Evolutionary conservation across 2,888 invertebrate genomes (phyloP), one percentile per base, ranked within the genome.

Genomic region (Lucinisca nassula): DNA sequence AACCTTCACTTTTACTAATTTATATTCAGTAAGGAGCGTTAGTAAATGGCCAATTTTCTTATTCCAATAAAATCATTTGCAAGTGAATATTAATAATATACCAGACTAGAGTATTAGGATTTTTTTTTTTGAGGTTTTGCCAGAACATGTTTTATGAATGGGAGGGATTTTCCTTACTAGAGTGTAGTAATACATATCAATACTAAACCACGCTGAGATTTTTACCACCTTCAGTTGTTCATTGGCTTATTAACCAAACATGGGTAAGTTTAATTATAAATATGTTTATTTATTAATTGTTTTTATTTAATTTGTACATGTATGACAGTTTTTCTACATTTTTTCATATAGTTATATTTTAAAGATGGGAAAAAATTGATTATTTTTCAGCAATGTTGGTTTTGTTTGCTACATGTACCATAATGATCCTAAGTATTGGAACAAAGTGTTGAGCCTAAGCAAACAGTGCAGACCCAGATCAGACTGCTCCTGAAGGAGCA

Each of bases 101-200:
- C 24, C 12, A 14, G 12, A 24, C 4, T 4, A n/a, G 24, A 30
- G 67, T 67, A 67, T 67, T 67, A 67, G 24, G 32, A 67, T 3
- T 67, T 30, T 67, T 67, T 35, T 67, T 67, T 67, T 35, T 67
- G 67, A 35, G 35, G 67, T 3, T 67, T 67, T 67, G 67, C 67
- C 67, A 67, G 35, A 35, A 67, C 67, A 35, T 67, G 67, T 67
- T 35, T 67, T 67, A 35, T 67, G 67, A 67, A 67, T 67, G 67
- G 35, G 67, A 67, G 67, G 67, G 67, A 67, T 67, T 67, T 67
- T 67, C 35, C 17, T 30, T 35, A n/a, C 14, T 35, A 32, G 30
- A 6, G 35, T 67, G 35, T 35, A 35, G 67, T 30, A 67, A 67
- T 67, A 67, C 67, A 30, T 35, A 67, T 35, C 45, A 45, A 67